phyloP scores from a whole-genome alignment of 2,888 invertebrate species.

The Drosophila borborema region DNA sequence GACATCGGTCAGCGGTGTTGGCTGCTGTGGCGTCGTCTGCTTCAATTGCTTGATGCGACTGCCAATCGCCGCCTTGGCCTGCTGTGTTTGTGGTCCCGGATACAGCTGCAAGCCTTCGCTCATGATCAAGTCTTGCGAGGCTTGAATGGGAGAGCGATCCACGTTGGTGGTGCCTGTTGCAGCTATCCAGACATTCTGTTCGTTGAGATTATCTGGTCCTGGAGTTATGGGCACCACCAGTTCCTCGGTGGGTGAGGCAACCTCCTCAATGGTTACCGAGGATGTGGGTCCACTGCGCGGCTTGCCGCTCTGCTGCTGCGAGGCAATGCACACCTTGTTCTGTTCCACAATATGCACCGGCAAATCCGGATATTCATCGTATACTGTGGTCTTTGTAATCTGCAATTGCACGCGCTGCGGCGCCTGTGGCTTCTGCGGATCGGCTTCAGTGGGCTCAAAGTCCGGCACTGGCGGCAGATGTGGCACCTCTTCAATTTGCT shows the following conservation, averaged over 20 bases:
- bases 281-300: constrained; percentile 83
- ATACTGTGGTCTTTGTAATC: constrained; percentile 81
- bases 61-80: constrained; percentile 86
- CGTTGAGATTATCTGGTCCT: constrained; percentile 82
- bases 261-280: constrained; percentile 86
- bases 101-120: constrained; percentile 81
- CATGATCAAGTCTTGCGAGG: constrained; percentile 76
- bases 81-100: constrained; percentile 69
- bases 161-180: constrained; percentile 48
- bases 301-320: constrained; percentile 63
- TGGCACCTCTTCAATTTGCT: constrained; percentile 60
- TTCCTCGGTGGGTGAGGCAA: constrained; percentile 85
- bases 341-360: constrained; percentile 73
- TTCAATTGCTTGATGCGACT: constrained; percentile 87
- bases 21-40: constrained; percentile 85
- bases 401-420: constrained; percentile 76
- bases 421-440: constrained; percentile 45
- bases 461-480: constrained; percentile 47
- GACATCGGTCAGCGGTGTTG: constrained; percentile 87
- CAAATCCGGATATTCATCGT: constrained; percentile 75
- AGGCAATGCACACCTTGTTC: constrained; percentile 77
- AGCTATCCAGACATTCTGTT: constrained; percentile 78
- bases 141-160: constrained; percentile 58
- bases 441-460: constrained; percentile 8
- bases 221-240: constrained; percentile 86